Conservation (phyloP, 2,888 invertebrate genomes). For the Brassicogethes aeneus region DNA sequence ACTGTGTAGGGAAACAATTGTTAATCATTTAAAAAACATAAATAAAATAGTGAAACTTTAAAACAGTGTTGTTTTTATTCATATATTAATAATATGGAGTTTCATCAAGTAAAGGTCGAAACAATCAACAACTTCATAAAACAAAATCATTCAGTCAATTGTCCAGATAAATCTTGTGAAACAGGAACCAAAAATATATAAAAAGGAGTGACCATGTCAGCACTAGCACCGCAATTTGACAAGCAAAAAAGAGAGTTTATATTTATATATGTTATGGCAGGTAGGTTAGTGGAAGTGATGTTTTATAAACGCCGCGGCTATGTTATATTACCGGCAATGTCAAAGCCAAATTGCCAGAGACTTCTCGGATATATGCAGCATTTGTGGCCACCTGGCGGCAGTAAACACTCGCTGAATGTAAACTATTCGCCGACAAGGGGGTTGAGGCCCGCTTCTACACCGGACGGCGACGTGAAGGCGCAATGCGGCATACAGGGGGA, state of each 20-base stretch:
- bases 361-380: constrained; percentile 5
- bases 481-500: constrained; percentile 25
- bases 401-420: constrained; percentile 27
- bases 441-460: constrained; percentile 10
- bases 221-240: no score
- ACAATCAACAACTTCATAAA: no score
- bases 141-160: no score
- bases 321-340: constrained; percentile 4
- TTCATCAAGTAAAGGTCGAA: no score
- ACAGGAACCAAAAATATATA: no score
- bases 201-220: no score
- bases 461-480: constrained; percentile 14
- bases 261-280: neutral
- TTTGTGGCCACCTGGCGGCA: constrained; percentile 26
- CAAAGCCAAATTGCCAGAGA: constrained; percentile 6
- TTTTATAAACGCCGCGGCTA: constrained; percentile 4
- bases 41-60: no score
- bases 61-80: no score
- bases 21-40: no score
- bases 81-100: no score
- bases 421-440: constrained; percentile 13
- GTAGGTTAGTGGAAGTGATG: neutral
- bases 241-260: neutral
- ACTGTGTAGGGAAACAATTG: no score
- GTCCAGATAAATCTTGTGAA: no score